Evolutionary conservation across 2,888 invertebrate genomes (phyloP).

Genomic region (Pomacea canaliculata): DNA sequence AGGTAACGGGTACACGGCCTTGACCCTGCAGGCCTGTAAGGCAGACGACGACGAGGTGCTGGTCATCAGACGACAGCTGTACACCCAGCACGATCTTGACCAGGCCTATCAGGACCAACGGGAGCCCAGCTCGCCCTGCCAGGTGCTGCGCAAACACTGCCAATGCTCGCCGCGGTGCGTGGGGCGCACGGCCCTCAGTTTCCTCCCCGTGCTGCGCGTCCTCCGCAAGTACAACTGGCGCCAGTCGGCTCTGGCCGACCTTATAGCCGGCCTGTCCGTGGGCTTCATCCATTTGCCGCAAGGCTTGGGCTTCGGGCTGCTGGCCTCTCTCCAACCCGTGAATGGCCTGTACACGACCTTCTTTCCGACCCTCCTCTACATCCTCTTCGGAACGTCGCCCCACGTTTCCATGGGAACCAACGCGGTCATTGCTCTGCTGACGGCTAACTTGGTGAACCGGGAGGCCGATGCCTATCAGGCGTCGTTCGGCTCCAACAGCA

Average conservation of each 20-base stretch:
- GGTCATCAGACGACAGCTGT: neutral
- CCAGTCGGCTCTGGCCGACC: slow-evolving; percentile 45
- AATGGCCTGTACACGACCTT: slow-evolving; percentile 58
- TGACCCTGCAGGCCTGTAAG: too few species aligned
- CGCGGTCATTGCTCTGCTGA: slow-evolving; percentile 36
- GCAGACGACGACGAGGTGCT: neutral
- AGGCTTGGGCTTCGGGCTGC: slow-evolving; percentile 58
- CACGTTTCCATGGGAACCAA: slow-evolving; percentile 60
- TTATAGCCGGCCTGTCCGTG: slow-evolving; percentile 55
- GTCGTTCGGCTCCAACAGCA: neutral
- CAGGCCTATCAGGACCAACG: neutral
- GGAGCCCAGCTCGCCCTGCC: neutral
- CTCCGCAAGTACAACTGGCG: slow-evolving; percentile 15
- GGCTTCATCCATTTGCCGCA: slow-evolving; percentile 63
- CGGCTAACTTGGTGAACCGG: slow-evolving; percentile 17
- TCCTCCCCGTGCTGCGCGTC: neutral
- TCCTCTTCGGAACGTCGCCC: slow-evolving; percentile 57
- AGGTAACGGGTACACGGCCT: too few species aligned
- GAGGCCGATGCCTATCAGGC: neutral
- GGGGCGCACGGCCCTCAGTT: neutral
- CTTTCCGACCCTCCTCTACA: slow-evolving; percentile 57
- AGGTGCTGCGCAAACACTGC: neutral
- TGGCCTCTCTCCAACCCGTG: slow-evolving; percentile 53
- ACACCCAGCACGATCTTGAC: neutral
- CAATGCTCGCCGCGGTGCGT: neutral